Conservation (phyloP, 2,888 invertebrate genomes). For the Ophion ellenae region DNA sequence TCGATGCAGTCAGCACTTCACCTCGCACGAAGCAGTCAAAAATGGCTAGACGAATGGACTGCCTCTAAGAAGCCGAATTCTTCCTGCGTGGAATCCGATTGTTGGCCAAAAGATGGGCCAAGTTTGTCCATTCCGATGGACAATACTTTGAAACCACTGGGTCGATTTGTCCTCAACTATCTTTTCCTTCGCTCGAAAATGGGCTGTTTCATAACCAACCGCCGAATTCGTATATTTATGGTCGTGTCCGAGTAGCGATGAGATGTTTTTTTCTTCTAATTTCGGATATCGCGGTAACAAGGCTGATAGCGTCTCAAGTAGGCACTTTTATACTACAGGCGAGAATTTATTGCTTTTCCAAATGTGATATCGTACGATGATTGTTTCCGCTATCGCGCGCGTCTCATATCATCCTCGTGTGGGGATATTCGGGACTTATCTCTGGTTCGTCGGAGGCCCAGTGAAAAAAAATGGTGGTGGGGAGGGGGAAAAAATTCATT, state of each 20-base stretch:
- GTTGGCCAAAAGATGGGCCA: too few species aligned
- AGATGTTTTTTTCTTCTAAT: not conserved
- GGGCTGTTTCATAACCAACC: too few species aligned
- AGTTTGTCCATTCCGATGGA: too few species aligned
- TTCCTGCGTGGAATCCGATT: too few species aligned
- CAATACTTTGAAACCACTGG: too few species aligned
- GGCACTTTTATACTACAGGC: not conserved
- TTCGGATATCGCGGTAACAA: not conserved
- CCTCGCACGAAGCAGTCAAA: too few species aligned
- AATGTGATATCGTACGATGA: not conserved
- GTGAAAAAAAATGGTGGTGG: not conserved
- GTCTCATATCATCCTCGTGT: not conserved
- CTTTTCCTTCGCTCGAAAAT: too few species aligned
- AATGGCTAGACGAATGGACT: too few species aligned
- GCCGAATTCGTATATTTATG: too few species aligned
- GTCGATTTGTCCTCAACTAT: too few species aligned
- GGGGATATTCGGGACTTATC: conserved; percentile 17
- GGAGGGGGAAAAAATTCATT: conserved; percentile 9
- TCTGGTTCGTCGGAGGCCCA: not conserved
- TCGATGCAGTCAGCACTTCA: too few species aligned
- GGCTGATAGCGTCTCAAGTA: not conserved
- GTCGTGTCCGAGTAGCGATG: not conserved
- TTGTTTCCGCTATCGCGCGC: not conserved
- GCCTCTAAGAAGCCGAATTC: too few species aligned
- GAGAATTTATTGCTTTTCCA: not conserved